Evolutionary conservation across 2,113 vertebrate genomes (phyloP).

Genomic region (Syngnathus scovelli): DNA sequence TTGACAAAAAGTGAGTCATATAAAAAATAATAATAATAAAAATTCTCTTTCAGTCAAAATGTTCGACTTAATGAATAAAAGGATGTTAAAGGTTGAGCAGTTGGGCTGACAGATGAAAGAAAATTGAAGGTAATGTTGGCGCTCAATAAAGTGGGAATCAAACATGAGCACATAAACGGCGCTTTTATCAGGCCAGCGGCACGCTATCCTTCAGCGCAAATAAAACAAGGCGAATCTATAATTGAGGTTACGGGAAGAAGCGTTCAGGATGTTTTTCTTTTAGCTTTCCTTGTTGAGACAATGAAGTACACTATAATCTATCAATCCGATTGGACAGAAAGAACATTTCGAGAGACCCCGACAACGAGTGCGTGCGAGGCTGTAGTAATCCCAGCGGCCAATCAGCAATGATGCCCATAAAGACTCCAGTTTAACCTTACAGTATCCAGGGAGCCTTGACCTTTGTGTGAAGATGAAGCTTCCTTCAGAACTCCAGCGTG

Average conservation of each 20-base stretch:
- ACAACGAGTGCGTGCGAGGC: neutral
- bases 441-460: slow-evolving; percentile 3
- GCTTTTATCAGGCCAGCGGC: neutral
- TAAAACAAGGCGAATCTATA: neutral
- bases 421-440: slow-evolving; percentile 18
- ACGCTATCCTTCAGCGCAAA: neutral
- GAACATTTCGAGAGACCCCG: neutral
- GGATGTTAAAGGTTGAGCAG: neutral
- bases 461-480: neutral
- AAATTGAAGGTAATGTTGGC: neutral
- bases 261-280: no score
- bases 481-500: neutral
- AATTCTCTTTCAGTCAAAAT: no score
- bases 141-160: neutral
- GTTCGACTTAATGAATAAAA: neutral
- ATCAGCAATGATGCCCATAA: slow-evolving; percentile 8
- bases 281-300: no score
- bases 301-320: no score
- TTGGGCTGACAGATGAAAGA: neutral
- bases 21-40: no score
- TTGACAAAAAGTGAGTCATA: no score
- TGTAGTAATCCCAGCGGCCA: neutral
- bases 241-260: no score
- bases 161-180: neutral
- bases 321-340: no score